Conservation (phyloP, 1,140 invertebrate species). For the Zaprionus tsacasi region DNA sequence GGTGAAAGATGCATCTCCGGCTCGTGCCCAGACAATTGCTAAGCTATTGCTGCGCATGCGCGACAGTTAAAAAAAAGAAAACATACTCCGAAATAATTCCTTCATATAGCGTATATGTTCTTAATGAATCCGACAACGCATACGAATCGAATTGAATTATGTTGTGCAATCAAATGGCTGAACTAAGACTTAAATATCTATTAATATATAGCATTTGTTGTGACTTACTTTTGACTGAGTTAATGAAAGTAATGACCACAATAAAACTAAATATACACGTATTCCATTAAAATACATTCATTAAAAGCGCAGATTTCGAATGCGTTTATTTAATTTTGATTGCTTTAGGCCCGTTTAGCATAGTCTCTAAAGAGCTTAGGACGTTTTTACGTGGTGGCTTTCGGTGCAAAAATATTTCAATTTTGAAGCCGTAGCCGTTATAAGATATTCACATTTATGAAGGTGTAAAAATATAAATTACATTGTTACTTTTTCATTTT, state of each 20-base stretch:
- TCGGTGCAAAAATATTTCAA: constrained; percentile 6
- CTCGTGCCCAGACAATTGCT: constrained; percentile 64
- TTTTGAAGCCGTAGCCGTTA: constrained; percentile 5
- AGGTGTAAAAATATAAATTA: constrained; percentile 74
- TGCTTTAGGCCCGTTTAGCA: constrained; percentile 52
- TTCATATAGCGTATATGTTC: constrained; percentile 26
- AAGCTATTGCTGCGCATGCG: constrained; percentile 70
- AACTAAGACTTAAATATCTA: constrained; percentile 46
- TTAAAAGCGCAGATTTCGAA: constrained; percentile 54
- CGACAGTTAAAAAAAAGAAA: constrained; percentile 59
- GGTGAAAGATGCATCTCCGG: constrained; percentile 59
- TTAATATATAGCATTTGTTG: constrained; percentile 4
- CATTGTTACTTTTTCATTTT: constrained; percentile 37
- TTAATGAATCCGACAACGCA: constrained; percentile 12
- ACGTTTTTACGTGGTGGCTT: constrained; percentile 21
- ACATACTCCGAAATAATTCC: constrained; percentile 32
- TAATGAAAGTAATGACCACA: background rate
- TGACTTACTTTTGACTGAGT: constrained; percentile 21
- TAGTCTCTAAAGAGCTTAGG: constrained; percentile 41
- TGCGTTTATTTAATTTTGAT: constrained; percentile 63
- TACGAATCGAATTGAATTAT: constrained; percentile 17
- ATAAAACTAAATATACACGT: constrained; percentile 14
- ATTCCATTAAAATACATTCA: background rate
- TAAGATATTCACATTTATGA: constrained; percentile 33
- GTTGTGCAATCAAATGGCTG: constrained; percentile 51